A percentile compares a stretch with the other conserved stretches of the same genome.
Conservation (phyloP, 2,888 invertebrate genomes). For the Dusona sp. region DNA sequence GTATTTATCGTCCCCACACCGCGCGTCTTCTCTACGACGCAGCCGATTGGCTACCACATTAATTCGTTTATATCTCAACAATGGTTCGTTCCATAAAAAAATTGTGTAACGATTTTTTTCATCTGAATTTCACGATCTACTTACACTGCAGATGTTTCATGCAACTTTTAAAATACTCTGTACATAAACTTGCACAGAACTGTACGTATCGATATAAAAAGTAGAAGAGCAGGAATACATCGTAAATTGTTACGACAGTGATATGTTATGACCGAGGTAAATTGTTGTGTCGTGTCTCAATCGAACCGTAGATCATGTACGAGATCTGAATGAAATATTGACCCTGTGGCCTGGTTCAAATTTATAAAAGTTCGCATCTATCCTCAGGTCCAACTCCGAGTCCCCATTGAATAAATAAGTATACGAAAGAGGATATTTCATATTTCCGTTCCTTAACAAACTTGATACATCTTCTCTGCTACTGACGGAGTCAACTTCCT, state of each 20-base stretch:
- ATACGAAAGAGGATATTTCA: not conserved
- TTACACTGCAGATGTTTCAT: not conserved
- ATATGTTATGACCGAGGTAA: slow-evolving; percentile 55
- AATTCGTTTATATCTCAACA: not conserved
- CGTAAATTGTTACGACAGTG: slow-evolving; percentile 64
- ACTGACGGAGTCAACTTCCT: not conserved
- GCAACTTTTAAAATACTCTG: slow-evolving; percentile 2
- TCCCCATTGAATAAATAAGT: slow-evolving; percentile 27
- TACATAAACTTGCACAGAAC: not conserved
- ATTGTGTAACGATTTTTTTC: not conserved
- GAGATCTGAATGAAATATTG: slow-evolving; percentile 57
- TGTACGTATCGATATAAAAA: not conserved
- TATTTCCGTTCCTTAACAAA: not conserved
- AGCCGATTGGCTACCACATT: not conserved
- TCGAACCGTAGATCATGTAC: slow-evolving; percentile 53
- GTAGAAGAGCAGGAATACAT: slow-evolving; percentile 25
- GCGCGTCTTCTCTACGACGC: not conserved
- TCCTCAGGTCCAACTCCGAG: not conserved
- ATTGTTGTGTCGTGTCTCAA: slow-evolving; percentile 63
- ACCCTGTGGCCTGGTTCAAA: slow-evolving; percentile 25
- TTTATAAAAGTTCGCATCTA: slow-evolving; percentile 11
- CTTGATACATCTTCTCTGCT: not conserved
- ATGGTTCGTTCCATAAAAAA: not conserved
- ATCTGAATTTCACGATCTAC: not conserved
- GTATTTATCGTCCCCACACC: not conserved